Evolutionary conservation across 2,113 vertebrate genomes (phyloP).

Genomic region (Pagrus major): DNA sequence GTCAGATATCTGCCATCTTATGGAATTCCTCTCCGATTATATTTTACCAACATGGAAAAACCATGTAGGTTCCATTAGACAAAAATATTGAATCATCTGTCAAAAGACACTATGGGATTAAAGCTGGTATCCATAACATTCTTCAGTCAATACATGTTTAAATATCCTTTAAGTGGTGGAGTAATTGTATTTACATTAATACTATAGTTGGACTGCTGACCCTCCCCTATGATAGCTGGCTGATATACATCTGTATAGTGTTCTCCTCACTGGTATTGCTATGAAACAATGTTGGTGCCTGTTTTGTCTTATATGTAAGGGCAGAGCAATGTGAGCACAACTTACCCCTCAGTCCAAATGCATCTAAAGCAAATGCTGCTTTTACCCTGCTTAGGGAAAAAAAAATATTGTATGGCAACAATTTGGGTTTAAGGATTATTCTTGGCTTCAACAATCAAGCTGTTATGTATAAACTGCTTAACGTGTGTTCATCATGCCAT

Average conservation of each 20-base stretch:
- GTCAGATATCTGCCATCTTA: slow-evolving; percentile 82
- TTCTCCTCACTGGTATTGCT: not conserved
- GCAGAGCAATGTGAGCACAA: not conserved
- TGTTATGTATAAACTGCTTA: too few relatives aligned
- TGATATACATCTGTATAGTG: not conserved
- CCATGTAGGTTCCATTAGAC: slow-evolving; percentile 76
- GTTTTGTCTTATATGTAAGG: not conserved
- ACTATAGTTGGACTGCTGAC: not conserved
- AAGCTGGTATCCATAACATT: slow-evolving; percentile 64
- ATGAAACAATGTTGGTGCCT: not conserved
- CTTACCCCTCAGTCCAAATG: not conserved
- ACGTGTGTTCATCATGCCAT: too few relatives aligned
- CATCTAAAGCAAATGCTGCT: not conserved
- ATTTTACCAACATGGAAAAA: slow-evolving; percentile 74
- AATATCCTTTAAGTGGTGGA: not conserved
- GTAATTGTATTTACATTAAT: too few relatives aligned
- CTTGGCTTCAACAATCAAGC: too few relatives aligned
- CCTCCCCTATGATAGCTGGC: not conserved
- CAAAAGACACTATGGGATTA: slow-evolving; percentile 40
- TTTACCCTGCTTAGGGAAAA: not conserved
- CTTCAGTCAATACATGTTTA: not conserved
- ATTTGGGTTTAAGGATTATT: too few relatives aligned
- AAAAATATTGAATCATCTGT: slow-evolving; percentile 12
- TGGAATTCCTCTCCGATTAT: slow-evolving; percentile 79
- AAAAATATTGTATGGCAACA: not conserved